Evolutionary conservation across 2,888 invertebrate genomes (phyloP).

Genomic region (Dolichopus griseipennis): DNA sequence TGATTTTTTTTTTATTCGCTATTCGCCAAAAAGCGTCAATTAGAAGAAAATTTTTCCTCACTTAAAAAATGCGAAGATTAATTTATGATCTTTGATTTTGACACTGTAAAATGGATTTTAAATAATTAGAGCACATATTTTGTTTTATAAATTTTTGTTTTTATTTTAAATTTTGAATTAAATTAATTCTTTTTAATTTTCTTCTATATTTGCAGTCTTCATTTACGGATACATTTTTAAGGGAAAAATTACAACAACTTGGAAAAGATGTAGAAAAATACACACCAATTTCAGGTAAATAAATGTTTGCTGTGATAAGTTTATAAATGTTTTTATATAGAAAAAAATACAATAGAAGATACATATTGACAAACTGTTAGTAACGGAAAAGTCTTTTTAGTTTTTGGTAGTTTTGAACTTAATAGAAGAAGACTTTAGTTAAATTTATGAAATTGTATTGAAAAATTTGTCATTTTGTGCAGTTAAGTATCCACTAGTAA

Average conservation of each 20-base stretch:
- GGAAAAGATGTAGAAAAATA: constrained; percentile 38
- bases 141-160: neutral
- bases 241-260: constrained; percentile 39
- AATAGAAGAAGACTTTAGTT: no score
- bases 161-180: neutral
- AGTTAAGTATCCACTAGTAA: no score
- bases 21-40: constrained; percentile 12
- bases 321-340: no score
- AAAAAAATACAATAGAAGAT: no score
- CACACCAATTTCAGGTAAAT: constrained; percentile 38
- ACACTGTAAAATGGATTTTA: neutral
- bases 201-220: constrained; percentile 34
- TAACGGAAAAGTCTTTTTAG: no score
- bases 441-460: no score
- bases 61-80: neutral
- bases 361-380: no score
- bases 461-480: no score
- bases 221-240: constrained; percentile 41
- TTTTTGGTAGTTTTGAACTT: no score
- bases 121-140: constrained; percentile 1
- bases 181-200: neutral
- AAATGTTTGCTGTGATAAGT: no score
- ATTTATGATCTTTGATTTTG: constrained; percentile 7
- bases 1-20: constrained; percentile 9
- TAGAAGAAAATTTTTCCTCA: neutral